These are phyloP conservation scores for Papilio aristodemus DNA, from an alignment of 1,140 invertebrate species.

Conservation along the genomic window DNA sequence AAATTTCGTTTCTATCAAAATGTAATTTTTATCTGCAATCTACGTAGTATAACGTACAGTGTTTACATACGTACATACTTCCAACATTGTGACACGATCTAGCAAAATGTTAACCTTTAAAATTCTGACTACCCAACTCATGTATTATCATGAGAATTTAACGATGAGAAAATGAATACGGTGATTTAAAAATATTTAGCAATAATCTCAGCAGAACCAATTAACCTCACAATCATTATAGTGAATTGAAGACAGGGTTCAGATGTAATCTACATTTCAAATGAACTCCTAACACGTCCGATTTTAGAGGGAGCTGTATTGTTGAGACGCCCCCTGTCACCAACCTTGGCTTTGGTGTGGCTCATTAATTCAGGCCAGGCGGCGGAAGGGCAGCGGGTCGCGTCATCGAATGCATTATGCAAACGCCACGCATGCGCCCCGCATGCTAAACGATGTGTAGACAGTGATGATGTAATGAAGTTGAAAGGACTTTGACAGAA, in stretches of 20 bases:
- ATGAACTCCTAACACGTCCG: neutral
- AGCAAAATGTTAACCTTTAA: no score
- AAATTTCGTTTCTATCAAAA: no score
- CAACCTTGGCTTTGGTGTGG: constrained; percentile 37
- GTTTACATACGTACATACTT: no score
- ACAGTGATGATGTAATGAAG: constrained; percentile 10
- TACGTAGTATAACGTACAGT: no score
- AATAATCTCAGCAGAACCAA: neutral
- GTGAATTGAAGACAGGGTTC: constrained; percentile 17
- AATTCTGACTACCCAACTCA: no score
- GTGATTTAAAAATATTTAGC: constrained; percentile 9
- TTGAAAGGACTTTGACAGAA: neutral
- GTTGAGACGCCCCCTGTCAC: constrained; percentile 16
- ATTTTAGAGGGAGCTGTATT: constrained; percentile 20
- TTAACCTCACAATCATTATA: constrained; percentile 17
- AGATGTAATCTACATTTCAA: constrained; percentile 18
- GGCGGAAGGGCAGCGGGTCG: constrained; percentile 73
- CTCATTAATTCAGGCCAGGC: constrained; percentile 66
- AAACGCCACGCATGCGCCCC: constrained; percentile 53
- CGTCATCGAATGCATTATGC: constrained; percentile 66
- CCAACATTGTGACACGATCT: no score
- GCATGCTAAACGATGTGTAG: constrained; percentile 43
- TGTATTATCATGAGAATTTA: constrained; percentile 3
- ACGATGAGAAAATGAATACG: neutral
- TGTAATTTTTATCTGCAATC: no score